Evolutionary conservation across 1,140 invertebrate species (phyloP), one percentile per base, ranked within the genome.

Genomic region (Listronotus bonariensis): DNA sequence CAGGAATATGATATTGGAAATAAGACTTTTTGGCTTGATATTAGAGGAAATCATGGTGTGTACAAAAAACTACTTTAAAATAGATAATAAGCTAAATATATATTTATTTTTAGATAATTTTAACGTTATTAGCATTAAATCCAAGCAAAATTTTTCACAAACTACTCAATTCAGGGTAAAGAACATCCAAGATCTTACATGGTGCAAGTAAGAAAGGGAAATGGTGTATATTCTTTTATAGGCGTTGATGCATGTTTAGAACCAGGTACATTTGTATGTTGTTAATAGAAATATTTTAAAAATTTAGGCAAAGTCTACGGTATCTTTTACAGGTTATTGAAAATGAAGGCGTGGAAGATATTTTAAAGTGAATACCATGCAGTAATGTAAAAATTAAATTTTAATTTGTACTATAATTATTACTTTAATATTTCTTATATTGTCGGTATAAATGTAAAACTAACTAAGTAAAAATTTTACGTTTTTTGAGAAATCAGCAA

Each of bases 31-130:
- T 97, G 94, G 93, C 80, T 97, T 45, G 95, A 97, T 81, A 90
- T 96, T 60, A 83, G 94, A 80, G 95, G 95, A 78, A 97, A 97
- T 85, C 95, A 97, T 88, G 95, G 93, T 95, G 82, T 77, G 71
- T 68, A 31, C n/a, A 51, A 14, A 31, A 36, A 36, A 36, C 8
- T 10, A 10, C 8, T 8, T 1, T 36, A 8, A 36, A 12, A 36
- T 1, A 2, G 34, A 36, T 1, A 36, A 9, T 10, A 10, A 36
- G 11, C 8, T 36, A 36, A 36, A 36, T 36, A 36, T 9, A 36
- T 36, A 4, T 49, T 26, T 43, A 46, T 26, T 72, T 88, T 34
- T 81, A 96, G 93, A 97, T 86, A 93, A 94, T 78, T 96, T 96
- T 80, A 92, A 95, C 80, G 89, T 95, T 40, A 82, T 87, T 48